Evolutionary conservation across 2,888 invertebrate species (phyloP).

Genomic region (Chirona hameri): DNA sequence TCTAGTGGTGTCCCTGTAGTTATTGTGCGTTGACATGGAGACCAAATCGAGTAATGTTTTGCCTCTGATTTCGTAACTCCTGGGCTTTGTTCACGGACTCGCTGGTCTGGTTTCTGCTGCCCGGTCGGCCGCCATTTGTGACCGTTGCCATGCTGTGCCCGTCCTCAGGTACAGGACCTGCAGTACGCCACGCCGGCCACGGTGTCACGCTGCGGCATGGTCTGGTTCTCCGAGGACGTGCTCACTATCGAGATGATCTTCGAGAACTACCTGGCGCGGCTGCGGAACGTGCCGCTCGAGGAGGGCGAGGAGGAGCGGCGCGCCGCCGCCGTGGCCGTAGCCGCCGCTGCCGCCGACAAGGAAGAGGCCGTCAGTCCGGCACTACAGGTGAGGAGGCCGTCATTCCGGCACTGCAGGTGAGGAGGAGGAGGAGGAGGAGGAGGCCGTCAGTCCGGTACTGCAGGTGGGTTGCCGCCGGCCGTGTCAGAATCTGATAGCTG

Average conservation of each 20-base stretch:
- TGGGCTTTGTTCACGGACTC: too few species aligned
- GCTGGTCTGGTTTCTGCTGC: too few species aligned
- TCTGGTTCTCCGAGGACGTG: slow-evolving; percentile 99
- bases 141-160: background rate
- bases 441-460: too few species aligned
- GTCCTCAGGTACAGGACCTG: slow-evolving; percentile 78
- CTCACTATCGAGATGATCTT: slow-evolving; percentile 98
- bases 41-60: too few species aligned
- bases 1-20: too few species aligned
- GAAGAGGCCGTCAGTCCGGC: slow-evolving; percentile 79
- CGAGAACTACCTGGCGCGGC: slow-evolving; percentile 84
- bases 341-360: slow-evolving; percentile 56
- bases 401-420: too few species aligned
- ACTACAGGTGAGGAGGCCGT: slow-evolving; percentile 56
- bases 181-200: slow-evolving; percentile 98
- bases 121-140: too few species aligned
- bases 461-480: too few species aligned
- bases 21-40: too few species aligned
- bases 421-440: too few species aligned
- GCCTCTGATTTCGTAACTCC: too few species aligned
- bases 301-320: slow-evolving; percentile 69
- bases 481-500: too few species aligned
- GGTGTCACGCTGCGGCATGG: slow-evolving; percentile 99
- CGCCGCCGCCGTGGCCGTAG: slow-evolving; percentile 33
- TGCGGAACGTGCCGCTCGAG: slow-evolving; percentile 81